Base-by-base conservation (phyloP, 2,888 invertebrate genomes). In the Epiblema foenella region DNA sequence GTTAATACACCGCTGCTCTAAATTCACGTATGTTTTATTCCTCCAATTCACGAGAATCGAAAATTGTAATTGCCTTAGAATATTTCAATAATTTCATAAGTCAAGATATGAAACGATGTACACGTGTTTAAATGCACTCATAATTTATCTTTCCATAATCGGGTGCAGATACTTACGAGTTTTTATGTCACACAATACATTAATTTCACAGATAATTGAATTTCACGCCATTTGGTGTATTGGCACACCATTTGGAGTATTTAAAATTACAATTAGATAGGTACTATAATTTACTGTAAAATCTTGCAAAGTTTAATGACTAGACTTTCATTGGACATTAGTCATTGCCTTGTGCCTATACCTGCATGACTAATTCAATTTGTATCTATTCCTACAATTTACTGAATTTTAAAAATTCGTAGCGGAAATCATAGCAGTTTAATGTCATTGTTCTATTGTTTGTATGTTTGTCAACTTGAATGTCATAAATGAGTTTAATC, bases 391-490 rank as follows among this genome's bases (percentile, higher is more conserved):
- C 62, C 62, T 37, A 33, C 18, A 51, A 51, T 51, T 46, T n/a
- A 51, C n/a, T 33, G 2, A 18, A 2, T 39, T 20, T 59, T 59
- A 4, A n/a, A 46, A 59, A 42, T 0, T 24, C n/a, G 3, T 46
- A 42, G 20, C 24, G 59, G 59, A 59, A 59, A 46, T 59, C n/a
- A 24, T 59, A 37, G 11, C 17, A 20, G 10, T 2, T 49, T 20
- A 52, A 37, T 63, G n/a, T 37, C 52, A 46, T 46, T 29, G 29
- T 58, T 42, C 20, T 42, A 52, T 72, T 68, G 65, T 69, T 65
- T 51, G 49, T 60, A 54, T 52, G 37, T 58, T 58, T 24, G 17
- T 58, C 64, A 51, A 52, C 7, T n/a, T 37, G 39, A 37, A 29
- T 46, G 51, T 15, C 57, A 33, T 5, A 18, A 37, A 54, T 52